Conservation (phyloP, 2,797 vertebrate species). For the Leptatherina wallacei region DNA sequence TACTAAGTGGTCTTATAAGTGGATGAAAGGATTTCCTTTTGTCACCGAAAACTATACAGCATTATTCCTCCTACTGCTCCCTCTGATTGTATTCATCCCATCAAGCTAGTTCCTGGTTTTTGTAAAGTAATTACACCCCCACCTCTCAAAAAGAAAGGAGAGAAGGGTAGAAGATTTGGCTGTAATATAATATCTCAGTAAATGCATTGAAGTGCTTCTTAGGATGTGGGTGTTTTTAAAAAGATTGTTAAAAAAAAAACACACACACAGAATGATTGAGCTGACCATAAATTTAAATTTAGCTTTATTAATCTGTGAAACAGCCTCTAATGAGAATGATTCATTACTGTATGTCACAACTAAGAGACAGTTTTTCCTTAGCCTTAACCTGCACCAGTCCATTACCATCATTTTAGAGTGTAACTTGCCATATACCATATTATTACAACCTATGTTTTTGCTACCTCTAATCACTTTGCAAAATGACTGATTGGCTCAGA, state of each 20-base stretch:
- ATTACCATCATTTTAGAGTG: too few species aligned
- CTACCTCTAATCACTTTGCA: too few species aligned
- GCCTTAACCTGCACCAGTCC: too few species aligned
- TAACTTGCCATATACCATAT: too few species aligned
- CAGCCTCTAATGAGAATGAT: neutral
- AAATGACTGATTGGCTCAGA: too few species aligned
- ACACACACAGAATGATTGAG: neutral
- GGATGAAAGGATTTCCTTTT: slow-evolving; percentile 40
- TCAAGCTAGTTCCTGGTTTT: slow-evolving; percentile 52
- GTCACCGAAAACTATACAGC: slow-evolving; percentile 17
- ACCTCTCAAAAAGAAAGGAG: slow-evolving; percentile 24
- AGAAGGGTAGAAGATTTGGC: slow-evolving; percentile 1
- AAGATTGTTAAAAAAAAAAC: neutral
- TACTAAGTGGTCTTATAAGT: slow-evolving; percentile 12
- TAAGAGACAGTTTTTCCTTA: neutral
- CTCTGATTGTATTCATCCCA: slow-evolving; percentile 38
- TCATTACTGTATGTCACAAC: neutral
- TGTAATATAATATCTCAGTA: slow-evolving; percentile 45
- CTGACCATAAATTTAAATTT: slow-evolving; percentile 10
- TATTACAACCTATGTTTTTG: too few species aligned
- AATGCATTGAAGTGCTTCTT: slow-evolving; percentile 10
- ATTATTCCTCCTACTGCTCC: slow-evolving; percentile 21
- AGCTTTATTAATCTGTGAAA: slow-evolving; percentile 9
- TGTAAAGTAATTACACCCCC: slow-evolving; percentile 47
- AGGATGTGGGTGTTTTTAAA: slow-evolving; percentile 12